Percentiles rank a stretch among this genome's conserved stretches.
phyloP scores from a whole-genome alignment of 1,140 invertebrate species.

The Orchestia grillus region DNA sequence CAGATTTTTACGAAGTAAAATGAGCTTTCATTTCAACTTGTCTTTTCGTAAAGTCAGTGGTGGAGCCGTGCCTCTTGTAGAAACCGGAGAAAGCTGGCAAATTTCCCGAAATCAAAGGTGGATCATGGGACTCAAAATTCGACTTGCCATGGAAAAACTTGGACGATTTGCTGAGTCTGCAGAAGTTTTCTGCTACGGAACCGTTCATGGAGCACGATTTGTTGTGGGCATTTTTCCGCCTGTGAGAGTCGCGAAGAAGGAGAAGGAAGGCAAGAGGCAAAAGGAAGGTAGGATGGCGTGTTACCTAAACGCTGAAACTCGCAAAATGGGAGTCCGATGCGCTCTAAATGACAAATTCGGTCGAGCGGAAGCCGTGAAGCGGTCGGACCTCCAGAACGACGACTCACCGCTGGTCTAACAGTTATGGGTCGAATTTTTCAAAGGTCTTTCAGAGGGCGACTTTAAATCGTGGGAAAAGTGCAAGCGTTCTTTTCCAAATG shows the following conservation, averaged over 20 bases:
- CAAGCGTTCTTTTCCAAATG: constrained; percentile 16
- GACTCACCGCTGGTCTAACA: neutral
- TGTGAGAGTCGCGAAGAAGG: neutral
- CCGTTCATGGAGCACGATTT: constrained; percentile 28
- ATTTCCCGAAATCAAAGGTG: constrained; percentile 23
- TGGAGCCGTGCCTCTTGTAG: neutral
- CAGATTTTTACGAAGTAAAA: neutral
- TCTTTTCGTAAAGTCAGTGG: neutral
- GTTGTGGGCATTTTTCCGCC: neutral
- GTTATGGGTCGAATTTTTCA: constrained; percentile 44
- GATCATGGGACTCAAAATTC: constrained; percentile 42
- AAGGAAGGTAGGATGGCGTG: neutral
- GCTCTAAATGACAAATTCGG: constrained; percentile 42
- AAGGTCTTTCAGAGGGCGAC: neutral
- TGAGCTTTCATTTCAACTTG: neutral
- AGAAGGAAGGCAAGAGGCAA: neutral
- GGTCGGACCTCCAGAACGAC: neutral
- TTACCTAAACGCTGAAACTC: constrained; percentile 30
- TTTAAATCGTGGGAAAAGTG: constrained; percentile 41
- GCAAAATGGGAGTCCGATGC: constrained; percentile 51
- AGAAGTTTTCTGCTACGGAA: constrained; percentile 47
- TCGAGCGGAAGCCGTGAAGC: constrained; percentile 28
- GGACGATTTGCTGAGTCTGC: constrained; percentile 47
- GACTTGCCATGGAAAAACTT: constrained; percentile 33
- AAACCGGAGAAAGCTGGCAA: neutral